Base-by-base conservation (phyloP, 2,888 invertebrate genomes). In the Steinernema carpocapsae region DNA sequence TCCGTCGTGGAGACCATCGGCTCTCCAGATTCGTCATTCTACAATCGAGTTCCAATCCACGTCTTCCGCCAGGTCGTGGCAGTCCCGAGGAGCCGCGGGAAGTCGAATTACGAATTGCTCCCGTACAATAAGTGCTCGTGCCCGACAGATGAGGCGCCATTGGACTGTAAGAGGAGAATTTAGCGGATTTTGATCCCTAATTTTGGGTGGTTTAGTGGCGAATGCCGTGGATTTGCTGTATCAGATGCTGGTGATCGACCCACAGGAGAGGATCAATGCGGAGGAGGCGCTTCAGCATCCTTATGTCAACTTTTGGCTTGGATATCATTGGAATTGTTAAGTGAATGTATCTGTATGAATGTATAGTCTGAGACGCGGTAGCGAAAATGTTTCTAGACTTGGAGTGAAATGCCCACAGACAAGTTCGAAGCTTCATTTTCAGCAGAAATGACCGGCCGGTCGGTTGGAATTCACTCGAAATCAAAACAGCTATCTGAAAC, bases 251-350 rank as follows among this genome's bases (percentile, higher is more conserved):
- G 17, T 56, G 12, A 56, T 56, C 26, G 56, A 56, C 17, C 24
- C 56, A 6, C 24, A 56, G 7, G 56, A 56, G 56, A 3, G 56
- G 17, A 56, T 56, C 26, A 22, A 22, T 6, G 56, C 56, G 3
- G 56, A 56, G 17, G 56, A 56, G 26, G 56, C 56, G 12, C 56
- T 56, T 3, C 56, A 56, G 26, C 26, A 56, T 22, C 56, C 56
- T 4, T 56, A 56, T 22, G 56, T 56, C 6, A 56, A 56, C 17
- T 56, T 56, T 17, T 56, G 56, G 56, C 56, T 56, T 4, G 56
- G 56, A 14, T 56, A 56, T 24, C 56, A 56, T 26, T 56, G 56
- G 56, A 2, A 56, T 12, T 24, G 19, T 56, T 24, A 51, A 51
- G n/a, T n/a, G n/a, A n/a, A n/a, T n/a, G n/a, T 43, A 43, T n/a